Evolutionary conservation across 1,140 invertebrate species (phyloP), one percentile per base, ranked within the genome.

Genomic region (Magallana angulata): DNA sequence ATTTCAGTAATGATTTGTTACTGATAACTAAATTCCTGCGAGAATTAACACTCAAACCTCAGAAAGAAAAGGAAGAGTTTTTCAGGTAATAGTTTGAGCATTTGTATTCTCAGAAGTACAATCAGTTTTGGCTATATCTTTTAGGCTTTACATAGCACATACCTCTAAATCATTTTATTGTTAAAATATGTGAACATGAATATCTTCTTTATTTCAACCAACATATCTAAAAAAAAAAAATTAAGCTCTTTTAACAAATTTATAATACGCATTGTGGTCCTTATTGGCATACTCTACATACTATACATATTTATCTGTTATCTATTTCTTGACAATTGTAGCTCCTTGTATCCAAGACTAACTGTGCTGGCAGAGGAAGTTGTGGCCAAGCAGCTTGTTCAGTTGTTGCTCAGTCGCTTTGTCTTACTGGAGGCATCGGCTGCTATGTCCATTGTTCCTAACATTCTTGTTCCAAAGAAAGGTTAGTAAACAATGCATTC

Each of bases 351-450:
- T 76, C 24, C 68, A 8, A 18, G 68, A 30, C 24, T 76, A 30
- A 76, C 68, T 11, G 30, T 30, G 57, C 76, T 97, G 93, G 96
- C 97, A 87, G 97, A 98, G 93, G 96, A 96, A 93, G 96, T 97
- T 57, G 96, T 98, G 16, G 97, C 97, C 0, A 96, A 96, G 85
- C 97, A 97, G 94, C 94, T 98, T 57, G 96, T 97, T 80, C 96
- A 96, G 68, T 95, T 97, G 80, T 94, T 98, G 57, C 94, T 98
- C 12, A 97, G 97, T 1, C 96, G 97, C 92, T 96, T 98, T 95
- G 97, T 98, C 56, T 95, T 98, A 60, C 94, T 98, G 56, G 97
- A 98, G 95, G 94, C 96, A 89, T 97, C 97, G 71, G 98, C 98
- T 14, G 96, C 97, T 82, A 96, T 96, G 94, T 95, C 98, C 7